These are phyloP conservation scores for Meloidogyne exigua DNA, from an alignment of 1,140 invertebrate genomes.

Conservation along the genomic window DNA sequence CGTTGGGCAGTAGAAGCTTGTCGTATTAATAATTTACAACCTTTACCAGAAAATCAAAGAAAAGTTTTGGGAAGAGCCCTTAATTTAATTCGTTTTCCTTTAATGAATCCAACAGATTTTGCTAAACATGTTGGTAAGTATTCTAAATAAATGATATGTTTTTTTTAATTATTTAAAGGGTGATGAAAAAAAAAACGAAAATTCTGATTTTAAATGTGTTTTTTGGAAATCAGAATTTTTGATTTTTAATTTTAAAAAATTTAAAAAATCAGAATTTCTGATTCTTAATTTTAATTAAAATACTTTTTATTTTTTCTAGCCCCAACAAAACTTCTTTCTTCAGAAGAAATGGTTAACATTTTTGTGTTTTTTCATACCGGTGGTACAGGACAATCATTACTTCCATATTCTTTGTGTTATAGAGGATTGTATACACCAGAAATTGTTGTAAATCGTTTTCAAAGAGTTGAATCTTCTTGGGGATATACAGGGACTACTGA, in stretches of 20 bases:
- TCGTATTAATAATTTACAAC: constrained; percentile 70
- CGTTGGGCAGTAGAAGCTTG: constrained; percentile 82
- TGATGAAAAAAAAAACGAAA: too few relatives aligned
- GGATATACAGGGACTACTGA: constrained; percentile 83
- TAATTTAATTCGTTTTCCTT: constrained; percentile 77
- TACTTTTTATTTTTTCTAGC: constrained; percentile 3
- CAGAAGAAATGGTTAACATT: constrained; percentile 72
- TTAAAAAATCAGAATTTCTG: too few relatives aligned
- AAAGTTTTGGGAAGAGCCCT: constrained; percentile 72
- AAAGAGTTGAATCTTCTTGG: constrained; percentile 79
- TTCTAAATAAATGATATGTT: too few relatives aligned
- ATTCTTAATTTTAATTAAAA: not conserved
- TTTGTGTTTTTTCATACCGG: constrained; percentile 62
- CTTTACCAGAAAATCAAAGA: constrained; percentile 74
- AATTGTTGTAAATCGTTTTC: constrained; percentile 77
- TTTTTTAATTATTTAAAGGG: too few relatives aligned
- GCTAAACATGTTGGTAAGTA: constrained; percentile 74
- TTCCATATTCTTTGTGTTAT: constrained; percentile 64
- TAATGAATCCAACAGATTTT: constrained; percentile 85
- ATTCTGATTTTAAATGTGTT: not conserved
- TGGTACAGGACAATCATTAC: constrained; percentile 73
- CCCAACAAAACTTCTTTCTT: constrained; percentile 72
- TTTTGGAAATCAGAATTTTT: not conserved
- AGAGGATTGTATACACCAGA: constrained; percentile 65
- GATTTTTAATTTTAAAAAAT: too few relatives aligned